Percentiles rank a stretch among this genome's conserved stretches.
These are phyloP conservation scores for Enteromius afrohamiltoni DNA, from an alignment of 2,797 vertebrate species.

Conservation along the genomic window DNA sequence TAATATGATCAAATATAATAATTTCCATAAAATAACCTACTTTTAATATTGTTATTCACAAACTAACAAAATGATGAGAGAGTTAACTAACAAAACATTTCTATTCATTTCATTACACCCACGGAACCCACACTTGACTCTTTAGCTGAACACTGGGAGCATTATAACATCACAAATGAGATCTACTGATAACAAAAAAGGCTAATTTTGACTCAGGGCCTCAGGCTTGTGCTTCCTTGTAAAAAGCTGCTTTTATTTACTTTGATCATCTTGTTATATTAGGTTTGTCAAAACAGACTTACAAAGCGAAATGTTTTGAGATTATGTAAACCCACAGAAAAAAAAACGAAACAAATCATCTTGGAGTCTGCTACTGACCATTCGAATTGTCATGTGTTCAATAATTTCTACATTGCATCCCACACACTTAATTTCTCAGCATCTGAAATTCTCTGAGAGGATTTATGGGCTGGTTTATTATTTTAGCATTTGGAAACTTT, in stretches of 20 bases:
- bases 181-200: slow-evolving; percentile 6
- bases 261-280: background rate
- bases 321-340: background rate
- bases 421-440: background rate
- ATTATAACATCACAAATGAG: slow-evolving; percentile 3
- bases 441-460: background rate
- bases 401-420: background rate
- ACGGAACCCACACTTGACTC: background rate
- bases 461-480: slow-evolving; percentile 2
- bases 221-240: background rate
- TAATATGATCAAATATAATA: background rate
- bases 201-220: background rate
- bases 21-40: background rate
- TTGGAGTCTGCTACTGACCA: background rate
- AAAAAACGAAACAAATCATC: background rate
- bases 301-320: background rate
- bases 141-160: background rate
- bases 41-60: background rate
- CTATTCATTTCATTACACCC: background rate
- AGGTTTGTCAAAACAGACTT: background rate
- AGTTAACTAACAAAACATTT: background rate
- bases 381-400: background rate
- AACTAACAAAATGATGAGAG: background rate
- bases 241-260: background rate
- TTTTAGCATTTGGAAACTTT: background rate